Evolutionary conservation across 2,797 vertebrate genomes (phyloP).

Genomic region (Hirundo rustica): DNA sequence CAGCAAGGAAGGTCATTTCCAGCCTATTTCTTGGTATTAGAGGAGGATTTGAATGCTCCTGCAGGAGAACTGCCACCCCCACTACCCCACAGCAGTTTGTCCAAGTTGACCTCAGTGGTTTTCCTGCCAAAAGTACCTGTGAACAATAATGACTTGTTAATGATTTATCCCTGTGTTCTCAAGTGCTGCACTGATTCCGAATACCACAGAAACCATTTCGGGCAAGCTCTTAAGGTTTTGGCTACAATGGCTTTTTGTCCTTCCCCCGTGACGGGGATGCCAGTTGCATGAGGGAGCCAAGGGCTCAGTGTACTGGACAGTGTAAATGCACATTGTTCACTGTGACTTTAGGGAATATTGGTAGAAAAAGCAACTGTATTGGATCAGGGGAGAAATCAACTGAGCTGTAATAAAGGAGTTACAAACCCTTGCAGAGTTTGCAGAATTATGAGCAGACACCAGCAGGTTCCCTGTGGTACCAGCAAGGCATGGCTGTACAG

Average conservation of each 20-base stretch:
- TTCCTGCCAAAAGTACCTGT: constrained; percentile 63
- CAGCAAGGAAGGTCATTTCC: not conserved
- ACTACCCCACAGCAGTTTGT: not conserved
- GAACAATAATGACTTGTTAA: constrained; percentile 69
- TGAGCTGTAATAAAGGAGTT: not conserved
- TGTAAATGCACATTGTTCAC: not conserved
- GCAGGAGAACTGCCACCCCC: not conserved
- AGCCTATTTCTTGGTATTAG: not conserved
- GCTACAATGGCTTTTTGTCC: constrained; percentile 20
- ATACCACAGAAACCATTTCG: not conserved
- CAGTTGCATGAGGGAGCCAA: not conserved
- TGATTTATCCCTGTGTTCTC: constrained; percentile 60
- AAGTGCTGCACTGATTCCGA: constrained; percentile 25
- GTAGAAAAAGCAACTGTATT: not conserved
- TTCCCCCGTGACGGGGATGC: not conserved
- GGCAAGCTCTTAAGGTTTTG: not conserved
- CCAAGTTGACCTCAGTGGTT: constrained; percentile 51
- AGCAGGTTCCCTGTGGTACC: not conserved
- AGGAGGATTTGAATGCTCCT: not conserved
- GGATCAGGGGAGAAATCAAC: not conserved
- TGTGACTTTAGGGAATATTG: not conserved
- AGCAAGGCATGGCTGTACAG: not conserved
- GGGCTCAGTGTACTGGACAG: not conserved
- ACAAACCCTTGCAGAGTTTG: not conserved
- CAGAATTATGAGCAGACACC: not conserved